Percentiles rank a stretch among this genome's conserved stretches.
These are phyloP conservation scores for Haemorhous mexicanus DNA, from an alignment of 2,113 vertebrate species.

Conservation along the genomic window DNA sequence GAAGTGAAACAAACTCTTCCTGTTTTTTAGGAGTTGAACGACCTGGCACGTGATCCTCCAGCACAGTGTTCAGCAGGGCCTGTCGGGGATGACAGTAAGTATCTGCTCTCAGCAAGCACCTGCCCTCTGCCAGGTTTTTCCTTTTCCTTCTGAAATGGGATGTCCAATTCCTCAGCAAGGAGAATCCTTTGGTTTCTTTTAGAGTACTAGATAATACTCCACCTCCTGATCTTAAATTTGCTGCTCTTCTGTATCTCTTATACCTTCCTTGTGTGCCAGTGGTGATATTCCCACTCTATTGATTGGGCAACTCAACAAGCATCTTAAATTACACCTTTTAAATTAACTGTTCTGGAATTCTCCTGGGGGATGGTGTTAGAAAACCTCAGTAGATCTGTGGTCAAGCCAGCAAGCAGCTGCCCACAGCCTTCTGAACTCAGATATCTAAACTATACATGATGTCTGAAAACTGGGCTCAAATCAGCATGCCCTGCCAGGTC, in stretches of 20 bases:
- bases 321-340: background rate
- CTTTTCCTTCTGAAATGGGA: background rate
- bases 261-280: too few relatives aligned
- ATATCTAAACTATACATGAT: fast-evolving
- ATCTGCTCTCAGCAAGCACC: background rate
- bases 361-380: fast-evolving
- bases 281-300: background rate
- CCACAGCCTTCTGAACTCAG: background rate
- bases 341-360: background rate
- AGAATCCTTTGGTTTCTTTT: background rate
- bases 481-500: background rate
- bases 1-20: background rate
- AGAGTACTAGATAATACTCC: background rate
- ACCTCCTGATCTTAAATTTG: background rate
- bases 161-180: background rate
- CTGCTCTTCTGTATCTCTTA: background rate
- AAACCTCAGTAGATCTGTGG: background rate
- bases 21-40: constrained; percentile 89
- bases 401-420: background rate
- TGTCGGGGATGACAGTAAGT: constrained; percentile 90
- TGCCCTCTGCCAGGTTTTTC: background rate
- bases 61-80: constrained; percentile 98
- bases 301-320: too few relatives aligned
- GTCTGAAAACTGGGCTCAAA: background rate
- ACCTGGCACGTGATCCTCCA: constrained; percentile 96